phyloP scores from a whole-genome alignment of 2,888 invertebrate genomes.

The Scaptomyza caliginosa region DNA sequence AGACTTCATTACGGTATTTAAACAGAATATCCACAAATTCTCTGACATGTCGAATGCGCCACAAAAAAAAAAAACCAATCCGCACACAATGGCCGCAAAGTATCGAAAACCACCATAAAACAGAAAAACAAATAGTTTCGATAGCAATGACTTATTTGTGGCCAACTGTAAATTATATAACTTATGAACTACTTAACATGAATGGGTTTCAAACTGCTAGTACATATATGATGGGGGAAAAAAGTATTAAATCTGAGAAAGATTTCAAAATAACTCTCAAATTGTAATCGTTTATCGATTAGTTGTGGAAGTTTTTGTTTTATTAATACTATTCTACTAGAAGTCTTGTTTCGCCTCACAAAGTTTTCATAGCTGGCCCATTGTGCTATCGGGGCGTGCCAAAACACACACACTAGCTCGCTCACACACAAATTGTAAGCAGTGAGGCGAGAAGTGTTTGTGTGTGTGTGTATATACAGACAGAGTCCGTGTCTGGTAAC shows the following conservation, averaged over 20 bases:
- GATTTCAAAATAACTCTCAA: not conserved
- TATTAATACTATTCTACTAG: not conserved
- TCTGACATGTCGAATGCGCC: slow-evolving; percentile 70
- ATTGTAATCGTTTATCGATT: not conserved
- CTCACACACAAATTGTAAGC: slow-evolving; percentile 61
- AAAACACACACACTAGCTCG: slow-evolving; percentile 26
- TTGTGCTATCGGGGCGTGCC: slow-evolving; percentile 39
- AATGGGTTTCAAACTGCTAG: no score
- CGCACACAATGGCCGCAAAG: slow-evolving; percentile 42
- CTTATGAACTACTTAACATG: no score
- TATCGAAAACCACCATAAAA: not conserved
- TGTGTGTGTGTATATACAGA: not conserved
- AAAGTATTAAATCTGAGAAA: no score
- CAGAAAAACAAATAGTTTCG: not conserved
- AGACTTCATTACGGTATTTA: slow-evolving; percentile 84
- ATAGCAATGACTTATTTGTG: not conserved
- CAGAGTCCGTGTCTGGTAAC: slow-evolving; percentile 19
- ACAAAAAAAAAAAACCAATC: slow-evolving; percentile 3
- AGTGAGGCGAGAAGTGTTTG: slow-evolving; percentile 44
- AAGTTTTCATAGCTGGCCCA: slow-evolving; percentile 39
- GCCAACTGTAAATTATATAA: not conserved
- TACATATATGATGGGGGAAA: no score
- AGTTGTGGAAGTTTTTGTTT: not conserved
- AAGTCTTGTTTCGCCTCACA: slow-evolving; percentile 13
- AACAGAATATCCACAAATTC: slow-evolving; percentile 80